These are phyloP conservation scores for Adineta ricciae DNA, from an alignment of 2,888 invertebrate genomes.

Conservation along the genomic window DNA sequence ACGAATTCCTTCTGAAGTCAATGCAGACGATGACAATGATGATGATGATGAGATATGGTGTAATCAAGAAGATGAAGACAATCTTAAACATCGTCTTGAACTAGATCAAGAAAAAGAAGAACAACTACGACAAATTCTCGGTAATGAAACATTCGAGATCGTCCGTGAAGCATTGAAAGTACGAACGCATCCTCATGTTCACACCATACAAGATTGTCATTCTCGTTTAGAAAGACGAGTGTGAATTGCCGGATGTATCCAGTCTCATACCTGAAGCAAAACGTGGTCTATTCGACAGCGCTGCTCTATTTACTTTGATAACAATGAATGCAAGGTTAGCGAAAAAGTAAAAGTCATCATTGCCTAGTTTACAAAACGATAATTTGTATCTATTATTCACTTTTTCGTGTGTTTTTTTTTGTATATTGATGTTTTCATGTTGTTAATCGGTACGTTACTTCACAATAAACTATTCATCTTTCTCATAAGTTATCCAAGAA, in stretches of 20 bases:
- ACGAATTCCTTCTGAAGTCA: not conserved
- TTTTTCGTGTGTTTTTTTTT: not conserved
- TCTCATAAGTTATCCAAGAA: not conserved
- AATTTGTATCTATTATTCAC: not conserved
- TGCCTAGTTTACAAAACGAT: no score
- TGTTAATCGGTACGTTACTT: not conserved
- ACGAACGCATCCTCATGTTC: not conserved
- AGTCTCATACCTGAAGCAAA: not conserved
- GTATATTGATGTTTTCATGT: not conserved
- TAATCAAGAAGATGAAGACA: constrained; percentile 15
- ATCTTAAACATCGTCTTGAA: not conserved
- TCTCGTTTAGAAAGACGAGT: not conserved
- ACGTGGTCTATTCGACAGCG: not conserved
- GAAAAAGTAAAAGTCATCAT: not conserved
- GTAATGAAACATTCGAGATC: not conserved
- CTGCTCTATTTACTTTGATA: not conserved
- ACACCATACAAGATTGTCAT: no score
- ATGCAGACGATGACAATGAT: not conserved
- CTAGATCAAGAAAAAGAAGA: not conserved
- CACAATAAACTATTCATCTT: not conserved
- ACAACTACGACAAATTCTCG: not conserved
- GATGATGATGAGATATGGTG: constrained; percentile 18
- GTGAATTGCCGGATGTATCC: not conserved
- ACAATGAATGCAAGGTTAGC: not conserved
- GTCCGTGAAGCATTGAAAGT: not conserved